A percentile compares a stretch with the other conserved stretches of the same genome.
phyloP scores from a whole-genome alignment of 2,797 vertebrate species.

The Gadopsis bispinosus region DNA sequence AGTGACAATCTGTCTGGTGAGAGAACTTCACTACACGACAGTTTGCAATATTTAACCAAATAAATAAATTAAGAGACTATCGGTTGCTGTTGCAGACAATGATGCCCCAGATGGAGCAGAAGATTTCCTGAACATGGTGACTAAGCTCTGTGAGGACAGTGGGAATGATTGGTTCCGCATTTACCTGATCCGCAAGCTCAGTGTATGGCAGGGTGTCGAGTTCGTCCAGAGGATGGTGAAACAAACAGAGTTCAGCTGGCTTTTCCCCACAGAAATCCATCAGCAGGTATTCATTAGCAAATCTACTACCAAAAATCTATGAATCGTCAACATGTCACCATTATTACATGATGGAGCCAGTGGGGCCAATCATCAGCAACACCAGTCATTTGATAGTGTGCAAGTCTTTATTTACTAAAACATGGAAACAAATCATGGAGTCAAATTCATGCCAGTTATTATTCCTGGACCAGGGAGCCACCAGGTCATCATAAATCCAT shows the following conservation, averaged over 20 bases:
- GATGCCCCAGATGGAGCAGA: conserved; percentile 14
- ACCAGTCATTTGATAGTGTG: conserved; percentile 1
- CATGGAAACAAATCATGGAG: not conserved
- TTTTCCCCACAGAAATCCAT: conserved; percentile 56
- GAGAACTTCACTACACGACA: not conserved
- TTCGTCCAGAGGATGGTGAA: conserved; percentile 40
- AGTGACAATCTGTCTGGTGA: conserved; percentile 42
- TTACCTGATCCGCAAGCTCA: conserved; percentile 62
- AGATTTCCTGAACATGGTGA: conserved; percentile 45
- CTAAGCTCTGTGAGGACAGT: conserved; percentile 44
- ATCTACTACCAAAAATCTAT: not conserved
- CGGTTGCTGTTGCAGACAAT: conserved; percentile 24
- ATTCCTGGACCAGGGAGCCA: not conserved
- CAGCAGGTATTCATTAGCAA: conserved; percentile 46
- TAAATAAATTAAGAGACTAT: not conserved
- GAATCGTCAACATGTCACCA: not conserved
- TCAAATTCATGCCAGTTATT: not conserved
- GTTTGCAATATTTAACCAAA: not conserved
- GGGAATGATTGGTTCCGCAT: conserved; percentile 60
- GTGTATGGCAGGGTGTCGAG: conserved; percentile 23
- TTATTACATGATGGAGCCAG: not conserved
- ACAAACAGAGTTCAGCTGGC: conserved; percentile 39
- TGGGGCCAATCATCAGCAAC: not conserved
- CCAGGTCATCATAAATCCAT: not conserved
- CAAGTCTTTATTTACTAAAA: not conserved